A percentile compares a stretch with the other conserved stretches of the same genome.
These are phyloP conservation scores for Tupiocoris notatus DNA, from an alignment of 2,888 invertebrate genomes.

Conservation along the genomic window DNA sequence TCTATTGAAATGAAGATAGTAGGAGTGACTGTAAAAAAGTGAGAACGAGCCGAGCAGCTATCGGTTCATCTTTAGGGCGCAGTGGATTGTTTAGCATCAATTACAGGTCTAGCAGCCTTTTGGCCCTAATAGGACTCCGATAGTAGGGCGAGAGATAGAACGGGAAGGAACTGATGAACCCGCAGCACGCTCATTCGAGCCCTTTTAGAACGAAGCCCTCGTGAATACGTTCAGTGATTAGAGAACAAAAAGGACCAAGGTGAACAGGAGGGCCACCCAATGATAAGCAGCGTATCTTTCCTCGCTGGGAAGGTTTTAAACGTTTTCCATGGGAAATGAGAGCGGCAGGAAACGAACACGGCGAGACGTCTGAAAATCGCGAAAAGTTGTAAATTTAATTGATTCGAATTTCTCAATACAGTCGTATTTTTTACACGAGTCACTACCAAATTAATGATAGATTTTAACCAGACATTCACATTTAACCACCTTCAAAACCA, in stretches of 20 bases:
- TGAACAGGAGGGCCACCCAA: background rate
- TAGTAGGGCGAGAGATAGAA: background rate
- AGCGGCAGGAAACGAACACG: background rate
- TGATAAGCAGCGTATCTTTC: background rate
- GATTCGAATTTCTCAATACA: too few species aligned
- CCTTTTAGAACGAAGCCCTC: background rate
- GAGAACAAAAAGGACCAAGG: background rate
- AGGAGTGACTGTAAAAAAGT: background rate
- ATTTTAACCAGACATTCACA: too few species aligned
- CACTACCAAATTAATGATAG: too few species aligned
- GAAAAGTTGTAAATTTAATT: background rate
- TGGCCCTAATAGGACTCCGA: background rate
- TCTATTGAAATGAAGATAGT: background rate
- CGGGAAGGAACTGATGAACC: background rate
- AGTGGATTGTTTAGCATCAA: conserved; percentile 32
- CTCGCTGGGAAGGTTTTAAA: background rate
- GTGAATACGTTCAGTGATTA: background rate
- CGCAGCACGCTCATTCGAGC: background rate
- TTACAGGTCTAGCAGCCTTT: conserved; percentile 12
- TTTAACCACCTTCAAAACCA: too few species aligned
- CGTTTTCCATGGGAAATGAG: background rate
- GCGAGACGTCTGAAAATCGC: background rate
- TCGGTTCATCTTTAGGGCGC: conserved; percentile 4
- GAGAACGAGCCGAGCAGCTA: background rate
- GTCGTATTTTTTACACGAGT: too few species aligned